Percentiles rank a stretch among this genome's conserved stretches.
These are phyloP conservation scores for Chymomyza caudatula DNA, from an alignment of 2,888 invertebrate species.

Conservation along the genomic window DNA sequence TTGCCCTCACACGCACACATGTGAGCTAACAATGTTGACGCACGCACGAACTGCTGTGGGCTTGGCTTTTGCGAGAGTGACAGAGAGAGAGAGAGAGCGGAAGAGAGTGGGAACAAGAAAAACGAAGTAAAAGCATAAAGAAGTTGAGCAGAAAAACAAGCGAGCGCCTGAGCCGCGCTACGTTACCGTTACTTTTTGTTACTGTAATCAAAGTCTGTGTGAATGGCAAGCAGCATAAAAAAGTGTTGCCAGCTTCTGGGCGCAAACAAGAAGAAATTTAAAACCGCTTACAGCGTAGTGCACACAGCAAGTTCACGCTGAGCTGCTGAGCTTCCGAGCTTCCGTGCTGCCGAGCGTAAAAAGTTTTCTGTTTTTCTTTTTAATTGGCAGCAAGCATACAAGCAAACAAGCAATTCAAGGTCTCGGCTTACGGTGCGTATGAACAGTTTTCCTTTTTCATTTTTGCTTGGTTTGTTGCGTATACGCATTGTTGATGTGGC, in stretches of 20 bases:
- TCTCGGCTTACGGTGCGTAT: not conserved
- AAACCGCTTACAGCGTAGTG: slow-evolving; percentile 15
- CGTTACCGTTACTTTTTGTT: slow-evolving; percentile 45
- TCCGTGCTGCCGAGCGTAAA: not conserved
- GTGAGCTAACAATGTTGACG: slow-evolving; percentile 43
- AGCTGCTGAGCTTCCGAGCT: not conserved
- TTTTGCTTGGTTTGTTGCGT: not conserved
- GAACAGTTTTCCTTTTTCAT: too few species aligned
- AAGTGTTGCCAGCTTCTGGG: slow-evolving; percentile 47
- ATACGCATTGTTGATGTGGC: not conserved
- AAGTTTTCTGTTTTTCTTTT: slow-evolving; percentile 31
- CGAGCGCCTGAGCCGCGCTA: slow-evolving; percentile 21
- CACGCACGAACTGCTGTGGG: slow-evolving; percentile 44
- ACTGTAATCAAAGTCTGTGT: slow-evolving; percentile 61
- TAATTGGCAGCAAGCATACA: slow-evolving; percentile 38
- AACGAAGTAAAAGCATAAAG: slow-evolving; percentile 1
- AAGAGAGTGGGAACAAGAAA: not conserved
- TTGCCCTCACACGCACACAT: slow-evolving; percentile 20
- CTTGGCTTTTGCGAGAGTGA: slow-evolving; percentile 10
- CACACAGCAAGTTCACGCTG: not conserved
- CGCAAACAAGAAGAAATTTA: slow-evolving; percentile 25
- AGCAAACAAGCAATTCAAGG: slow-evolving; percentile 10
- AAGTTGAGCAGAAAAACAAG: slow-evolving; percentile 47
- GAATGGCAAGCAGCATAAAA: slow-evolving; percentile 27
- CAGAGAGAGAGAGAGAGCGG: too few species aligned